These are phyloP conservation scores for Theocolax elegans DNA, from an alignment of 1,140 invertebrate species.

Conservation along the genomic window DNA sequence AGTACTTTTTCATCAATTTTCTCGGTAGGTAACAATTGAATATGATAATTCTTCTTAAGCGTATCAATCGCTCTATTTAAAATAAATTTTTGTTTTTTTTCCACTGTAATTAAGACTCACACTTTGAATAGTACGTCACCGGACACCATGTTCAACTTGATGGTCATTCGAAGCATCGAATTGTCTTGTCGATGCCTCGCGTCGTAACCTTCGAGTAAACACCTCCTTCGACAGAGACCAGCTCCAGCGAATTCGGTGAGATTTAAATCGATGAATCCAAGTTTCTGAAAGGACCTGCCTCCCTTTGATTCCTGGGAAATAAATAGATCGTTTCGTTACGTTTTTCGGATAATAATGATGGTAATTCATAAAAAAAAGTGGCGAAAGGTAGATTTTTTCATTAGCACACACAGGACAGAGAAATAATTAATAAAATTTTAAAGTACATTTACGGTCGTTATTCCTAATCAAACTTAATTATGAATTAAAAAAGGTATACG, in stretches of 20 bases:
- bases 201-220: conserved; percentile 94
- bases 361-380: too few species aligned
- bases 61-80: too few species aligned
- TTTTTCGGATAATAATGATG: too few species aligned
- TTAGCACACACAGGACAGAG: too few species aligned
- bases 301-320: conserved; percentile 79
- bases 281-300: conserved; percentile 92
- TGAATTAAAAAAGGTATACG: too few species aligned
- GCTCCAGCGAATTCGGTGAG: conserved; percentile 95
- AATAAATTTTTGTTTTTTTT: conserved; percentile 4
- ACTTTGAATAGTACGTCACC: conserved; percentile 98
- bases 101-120: conserved; percentile 71
- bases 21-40: too few species aligned
- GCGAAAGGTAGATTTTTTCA: too few species aligned
- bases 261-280: conserved; percentile 97
- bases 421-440: too few species aligned
- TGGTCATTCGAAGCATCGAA: conserved; percentile 90
- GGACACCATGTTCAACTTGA: conserved; percentile 92
- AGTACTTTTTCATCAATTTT: too few species aligned
- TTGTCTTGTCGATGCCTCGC: conserved; percentile 92
- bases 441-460: too few species aligned
- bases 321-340: background rate
- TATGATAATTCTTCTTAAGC: too few species aligned
- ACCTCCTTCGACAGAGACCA: conserved; percentile 85
- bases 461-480: too few species aligned